phyloP scores from a whole-genome alignment of 2,113 vertebrate genomes.

The Larimichthys polyactis region DNA sequence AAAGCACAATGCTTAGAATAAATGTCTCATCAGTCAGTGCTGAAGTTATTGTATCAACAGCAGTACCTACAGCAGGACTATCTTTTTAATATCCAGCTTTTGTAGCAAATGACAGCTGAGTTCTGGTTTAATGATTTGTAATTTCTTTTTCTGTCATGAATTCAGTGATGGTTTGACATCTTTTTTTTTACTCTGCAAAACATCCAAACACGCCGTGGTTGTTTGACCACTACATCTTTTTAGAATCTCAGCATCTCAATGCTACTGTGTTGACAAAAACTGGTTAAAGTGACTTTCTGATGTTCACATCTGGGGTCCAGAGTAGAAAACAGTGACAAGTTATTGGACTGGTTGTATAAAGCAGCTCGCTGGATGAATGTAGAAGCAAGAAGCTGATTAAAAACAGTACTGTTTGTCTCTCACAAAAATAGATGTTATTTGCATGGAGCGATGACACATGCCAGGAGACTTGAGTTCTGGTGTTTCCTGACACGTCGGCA shows the following conservation, averaged over 20 bases:
- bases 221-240: too few species aligned
- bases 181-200: too few species aligned
- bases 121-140: neutral
- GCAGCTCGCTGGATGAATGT: neutral
- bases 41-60: too few species aligned
- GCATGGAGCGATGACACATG: neutral
- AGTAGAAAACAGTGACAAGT: too few species aligned
- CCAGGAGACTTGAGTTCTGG: conserved; percentile 1
- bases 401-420: neutral
- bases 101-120: neutral
- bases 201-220: too few species aligned
- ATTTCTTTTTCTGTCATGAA: neutral
- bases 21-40: neutral
- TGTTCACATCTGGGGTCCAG: too few species aligned
- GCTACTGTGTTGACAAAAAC: too few species aligned
- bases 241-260: too few species aligned
- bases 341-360: neutral
- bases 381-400: neutral
- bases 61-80: neutral
- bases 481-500: conserved; percentile 22
- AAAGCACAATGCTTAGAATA: neutral
- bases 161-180: neutral
- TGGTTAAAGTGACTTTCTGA: too few species aligned
- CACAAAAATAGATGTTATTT: neutral
- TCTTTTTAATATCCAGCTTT: neutral